Conservation (phyloP, 2,113 vertebrate species). For the Xiphias gladius region DNA sequence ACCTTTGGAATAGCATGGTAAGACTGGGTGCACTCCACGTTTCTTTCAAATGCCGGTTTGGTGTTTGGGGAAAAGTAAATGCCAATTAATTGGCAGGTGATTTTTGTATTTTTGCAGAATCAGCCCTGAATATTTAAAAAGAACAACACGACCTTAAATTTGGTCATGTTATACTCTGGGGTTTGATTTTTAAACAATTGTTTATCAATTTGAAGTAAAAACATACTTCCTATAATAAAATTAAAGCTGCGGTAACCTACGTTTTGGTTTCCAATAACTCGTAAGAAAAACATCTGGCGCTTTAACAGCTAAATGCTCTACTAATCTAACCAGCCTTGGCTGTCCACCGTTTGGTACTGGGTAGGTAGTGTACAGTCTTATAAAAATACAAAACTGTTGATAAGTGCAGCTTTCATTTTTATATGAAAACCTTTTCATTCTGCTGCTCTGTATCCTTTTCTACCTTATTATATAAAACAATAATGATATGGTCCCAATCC, state of each 20-base stretch:
- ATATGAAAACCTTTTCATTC: neutral
- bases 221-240: neutral
- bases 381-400: neutral
- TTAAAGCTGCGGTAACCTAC: neutral
- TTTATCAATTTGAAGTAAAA: slow-evolving; percentile 5
- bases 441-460: neutral
- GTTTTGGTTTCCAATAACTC: neutral
- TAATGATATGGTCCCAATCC: slow-evolving; percentile 16
- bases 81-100: slow-evolving; percentile 71
- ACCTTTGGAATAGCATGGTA: slow-evolving; percentile 47
- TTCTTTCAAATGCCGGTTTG: slow-evolving; percentile 57
- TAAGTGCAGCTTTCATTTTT: neutral
- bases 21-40: slow-evolving; percentile 56
- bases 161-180: neutral
- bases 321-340: neutral
- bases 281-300: neutral
- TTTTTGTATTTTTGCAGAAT: slow-evolving; percentile 20
- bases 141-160: neutral
- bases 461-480: slow-evolving; percentile 28
- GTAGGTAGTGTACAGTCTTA: neutral
- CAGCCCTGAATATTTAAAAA: slow-evolving; percentile 12
- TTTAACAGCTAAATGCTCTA: neutral
- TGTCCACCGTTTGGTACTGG: neutral
- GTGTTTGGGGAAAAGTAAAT: slow-evolving; percentile 47
- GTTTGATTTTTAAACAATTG: neutral